A percentile compares a stretch with the other conserved stretches of the same genome.
phyloP scores from a whole-genome alignment of 2,888 invertebrate genomes.

The Ectropis crepuscularia region DNA sequence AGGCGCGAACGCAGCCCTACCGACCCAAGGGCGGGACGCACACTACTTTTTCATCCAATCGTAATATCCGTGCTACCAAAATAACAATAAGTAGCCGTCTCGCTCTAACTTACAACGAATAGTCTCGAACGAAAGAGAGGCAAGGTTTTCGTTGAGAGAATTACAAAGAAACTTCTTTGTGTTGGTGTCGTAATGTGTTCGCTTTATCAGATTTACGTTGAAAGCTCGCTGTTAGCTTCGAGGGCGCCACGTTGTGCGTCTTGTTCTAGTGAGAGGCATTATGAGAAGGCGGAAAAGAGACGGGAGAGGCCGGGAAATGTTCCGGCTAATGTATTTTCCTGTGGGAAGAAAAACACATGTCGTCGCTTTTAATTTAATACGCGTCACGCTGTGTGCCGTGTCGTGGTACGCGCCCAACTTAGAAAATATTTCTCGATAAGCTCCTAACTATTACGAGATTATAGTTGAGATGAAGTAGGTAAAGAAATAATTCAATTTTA shows the following conservation, averaged over 20 bases:
- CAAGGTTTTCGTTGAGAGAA: conserved; percentile 49
- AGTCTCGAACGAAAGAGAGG: conserved; percentile 49
- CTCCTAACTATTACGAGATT: conserved; percentile 39
- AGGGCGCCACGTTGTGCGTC: conserved; percentile 68
- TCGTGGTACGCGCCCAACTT: conserved; percentile 52
- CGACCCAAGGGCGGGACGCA: conserved; percentile 72
- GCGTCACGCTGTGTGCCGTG: conserved; percentile 79
- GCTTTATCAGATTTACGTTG: conserved; percentile 84
- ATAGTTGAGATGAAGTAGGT: conserved; percentile 27
- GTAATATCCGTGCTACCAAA: conserved; percentile 50
- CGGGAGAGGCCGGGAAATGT: conserved; percentile 70
- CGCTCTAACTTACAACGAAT: conserved; percentile 48
- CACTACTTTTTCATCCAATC: conserved; percentile 78
- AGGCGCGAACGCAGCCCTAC: conserved; percentile 78
- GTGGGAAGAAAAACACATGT: conserved; percentile 85
- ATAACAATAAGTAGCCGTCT: conserved; percentile 49
- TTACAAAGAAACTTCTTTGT: conserved; percentile 78
- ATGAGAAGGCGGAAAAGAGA: conserved; percentile 57
- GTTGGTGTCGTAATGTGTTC: conserved; percentile 80
- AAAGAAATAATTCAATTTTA: conserved; percentile 30
- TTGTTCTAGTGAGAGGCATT: conserved; percentile 48
- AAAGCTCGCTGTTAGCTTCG: conserved; percentile 80
- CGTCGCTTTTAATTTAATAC: conserved; percentile 84
- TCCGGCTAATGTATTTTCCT: conserved; percentile 83
- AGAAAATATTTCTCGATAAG: conserved; percentile 38